Evolutionary conservation across 92 coral and sea anemone genomes (phyloP).

Genomic region (Phenganax marumi): DNA sequence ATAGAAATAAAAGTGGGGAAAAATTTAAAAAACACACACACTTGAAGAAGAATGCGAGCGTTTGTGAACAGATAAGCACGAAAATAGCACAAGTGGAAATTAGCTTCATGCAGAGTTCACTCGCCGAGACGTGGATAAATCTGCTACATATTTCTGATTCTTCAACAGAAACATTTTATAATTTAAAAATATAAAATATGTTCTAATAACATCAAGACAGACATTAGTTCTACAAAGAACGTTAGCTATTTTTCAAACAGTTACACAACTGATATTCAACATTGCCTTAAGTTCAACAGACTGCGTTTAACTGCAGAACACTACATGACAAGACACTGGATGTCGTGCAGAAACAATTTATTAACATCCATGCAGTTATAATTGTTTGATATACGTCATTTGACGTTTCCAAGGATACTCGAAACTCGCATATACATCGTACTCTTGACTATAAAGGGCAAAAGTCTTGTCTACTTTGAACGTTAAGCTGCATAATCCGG

Average conservation of each 20-base stretch:
- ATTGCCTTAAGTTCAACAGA: too few species aligned
- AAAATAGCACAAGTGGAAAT: neutral
- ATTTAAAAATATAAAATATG: too few species aligned
- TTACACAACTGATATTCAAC: too few species aligned
- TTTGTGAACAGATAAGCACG: neutral
- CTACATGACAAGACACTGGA: neutral
- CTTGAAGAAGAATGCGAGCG: neutral
- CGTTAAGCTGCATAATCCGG: conserved; percentile 8
- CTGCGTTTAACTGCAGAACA: neutral
- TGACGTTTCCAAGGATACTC: neutral
- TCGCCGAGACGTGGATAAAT: neutral
- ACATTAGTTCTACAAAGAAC: too few species aligned
- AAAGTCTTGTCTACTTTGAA: neutral
- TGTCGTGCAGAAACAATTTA: neutral
- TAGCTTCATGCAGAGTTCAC: neutral
- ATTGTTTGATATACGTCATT: neutral
- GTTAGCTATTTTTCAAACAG: too few species aligned
- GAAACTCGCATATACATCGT: too few species aligned
- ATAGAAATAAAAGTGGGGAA: neutral
- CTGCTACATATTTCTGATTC: neutral
- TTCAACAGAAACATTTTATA: neutral
- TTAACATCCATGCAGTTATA: neutral
- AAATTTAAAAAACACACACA: too few species aligned
- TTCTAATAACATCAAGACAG: too few species aligned
- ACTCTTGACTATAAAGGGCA: too few species aligned